These are phyloP conservation scores for Ibycter americanus DNA, from an alignment of 2,797 vertebrate species.

Conservation along the genomic window DNA sequence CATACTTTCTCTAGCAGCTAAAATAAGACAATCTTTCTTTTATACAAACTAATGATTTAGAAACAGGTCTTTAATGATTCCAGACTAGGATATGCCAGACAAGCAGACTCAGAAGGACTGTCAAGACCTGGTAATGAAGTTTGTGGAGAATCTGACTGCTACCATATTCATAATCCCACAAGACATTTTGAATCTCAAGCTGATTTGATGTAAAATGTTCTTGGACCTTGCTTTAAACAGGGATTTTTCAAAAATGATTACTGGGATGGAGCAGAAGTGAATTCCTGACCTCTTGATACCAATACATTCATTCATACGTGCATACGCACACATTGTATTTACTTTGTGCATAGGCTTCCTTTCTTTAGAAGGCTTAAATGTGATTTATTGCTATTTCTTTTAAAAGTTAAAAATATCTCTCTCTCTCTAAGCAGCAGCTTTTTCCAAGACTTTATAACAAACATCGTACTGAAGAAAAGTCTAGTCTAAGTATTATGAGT, in stretches of 20 bases:
- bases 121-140: background rate
- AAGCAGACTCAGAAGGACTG: background rate
- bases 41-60: background rate
- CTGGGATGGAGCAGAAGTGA: background rate
- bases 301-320: background rate
- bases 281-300: background rate
- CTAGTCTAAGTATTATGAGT: background rate
- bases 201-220: background rate
- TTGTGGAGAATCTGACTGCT: background rate
- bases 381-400: background rate
- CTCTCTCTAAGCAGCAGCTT: background rate
- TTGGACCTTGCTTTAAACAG: background rate
- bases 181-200: background rate
- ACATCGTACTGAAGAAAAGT: background rate
- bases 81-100: background rate
- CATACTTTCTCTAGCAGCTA: background rate
- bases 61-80: background rate
- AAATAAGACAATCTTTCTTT: background rate
- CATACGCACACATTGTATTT: background rate
- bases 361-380: background rate
- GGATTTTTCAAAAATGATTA: background rate
- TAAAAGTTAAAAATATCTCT: background rate
- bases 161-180: background rate
- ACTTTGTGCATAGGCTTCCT: background rate
- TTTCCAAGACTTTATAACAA: background rate